Base-by-base conservation (phyloP, 2,888 invertebrate genomes). In the Aelia acuminata region DNA sequence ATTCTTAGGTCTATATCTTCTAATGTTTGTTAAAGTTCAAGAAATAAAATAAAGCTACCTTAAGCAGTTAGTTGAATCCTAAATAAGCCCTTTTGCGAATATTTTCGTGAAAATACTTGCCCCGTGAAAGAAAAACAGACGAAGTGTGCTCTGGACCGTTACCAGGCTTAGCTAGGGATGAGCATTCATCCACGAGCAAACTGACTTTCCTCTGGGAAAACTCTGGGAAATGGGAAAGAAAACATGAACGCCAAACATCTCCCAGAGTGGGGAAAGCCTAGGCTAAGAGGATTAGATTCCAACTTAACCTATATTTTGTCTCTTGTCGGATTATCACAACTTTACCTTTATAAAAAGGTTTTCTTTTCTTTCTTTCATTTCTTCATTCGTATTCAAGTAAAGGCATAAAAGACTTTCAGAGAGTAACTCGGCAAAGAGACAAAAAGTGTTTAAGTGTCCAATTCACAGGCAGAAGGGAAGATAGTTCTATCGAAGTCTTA, bases 191-290 rank as follows among this genome's bases (percentile, higher is more conserved):
- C 57, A 13, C 63, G 7, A 70, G 63, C 35, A 70, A 70, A 70
- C 63, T 70, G 63, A 70, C 63, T 70, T 35, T 35, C 31, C 63
- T 35, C 57, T 57, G 57, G 57, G 57, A 53, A 53, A 53, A 53
- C 63, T 70, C 26, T 4, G 53, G 57, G 63, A 70, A 70, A 70
- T 35, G 63, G 63, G 8, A 70, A 70, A 70, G 63, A 70, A 70
- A 70, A 70, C 63, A 70, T 20, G 18, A 26, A 18, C 31, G 31
- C 63, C 63, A 31, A 35, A 35, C 31, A 35, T 70, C 35, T 70
- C 63, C 35, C 1, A 15, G 15, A 1, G 31, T 0, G 31, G 18
- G 15, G 3, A 31, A 70, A 70, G 15, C 63, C n/a, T 35, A 70
- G 63, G 22, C 63, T 35, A 70, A 70, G 63, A 70, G 63, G 63